These are phyloP conservation scores for Brachionus manjavacas DNA, from an alignment of 1,140 invertebrate species.

Conservation along the genomic window DNA sequence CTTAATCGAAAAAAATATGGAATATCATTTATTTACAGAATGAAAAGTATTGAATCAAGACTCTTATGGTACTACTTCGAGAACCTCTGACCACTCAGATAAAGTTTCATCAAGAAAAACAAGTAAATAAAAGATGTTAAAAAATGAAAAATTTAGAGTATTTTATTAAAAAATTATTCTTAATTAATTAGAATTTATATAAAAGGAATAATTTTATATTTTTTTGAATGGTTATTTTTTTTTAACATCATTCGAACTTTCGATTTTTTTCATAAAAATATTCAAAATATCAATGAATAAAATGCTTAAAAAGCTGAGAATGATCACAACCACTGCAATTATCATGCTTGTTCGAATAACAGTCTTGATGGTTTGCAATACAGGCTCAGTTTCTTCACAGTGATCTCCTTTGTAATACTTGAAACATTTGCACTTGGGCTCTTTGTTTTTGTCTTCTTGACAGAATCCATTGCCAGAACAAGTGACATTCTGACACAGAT, in stretches of 20 bases:
- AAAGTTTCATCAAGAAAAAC: no score
- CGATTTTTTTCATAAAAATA: background rate
- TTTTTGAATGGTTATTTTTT: no score
- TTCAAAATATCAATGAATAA: background rate
- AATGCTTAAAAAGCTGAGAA: background rate
- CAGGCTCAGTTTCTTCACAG: background rate
- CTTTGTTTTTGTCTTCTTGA: background rate
- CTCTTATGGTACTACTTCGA: no score
- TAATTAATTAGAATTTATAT: no score
- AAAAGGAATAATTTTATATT: no score
- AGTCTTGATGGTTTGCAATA: background rate
- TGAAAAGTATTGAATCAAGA: no score
- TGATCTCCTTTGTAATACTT: background rate
- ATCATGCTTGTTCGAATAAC: background rate
- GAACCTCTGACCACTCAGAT: no score
- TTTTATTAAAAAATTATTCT: no score
- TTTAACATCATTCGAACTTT: background rate
- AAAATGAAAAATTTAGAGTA: no score
- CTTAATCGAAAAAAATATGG: no score
- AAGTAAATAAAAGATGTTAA: no score
- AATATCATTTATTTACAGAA: no score
- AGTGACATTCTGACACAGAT: background rate
- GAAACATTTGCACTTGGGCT: background rate
- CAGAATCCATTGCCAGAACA: conserved; percentile 25
- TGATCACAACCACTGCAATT: background rate